A percentile compares a stretch with the other conserved stretches of the same genome.
These are phyloP conservation scores for Hycleus cichorii DNA, from an alignment of 1,140 invertebrate species.

Conservation along the genomic window DNA sequence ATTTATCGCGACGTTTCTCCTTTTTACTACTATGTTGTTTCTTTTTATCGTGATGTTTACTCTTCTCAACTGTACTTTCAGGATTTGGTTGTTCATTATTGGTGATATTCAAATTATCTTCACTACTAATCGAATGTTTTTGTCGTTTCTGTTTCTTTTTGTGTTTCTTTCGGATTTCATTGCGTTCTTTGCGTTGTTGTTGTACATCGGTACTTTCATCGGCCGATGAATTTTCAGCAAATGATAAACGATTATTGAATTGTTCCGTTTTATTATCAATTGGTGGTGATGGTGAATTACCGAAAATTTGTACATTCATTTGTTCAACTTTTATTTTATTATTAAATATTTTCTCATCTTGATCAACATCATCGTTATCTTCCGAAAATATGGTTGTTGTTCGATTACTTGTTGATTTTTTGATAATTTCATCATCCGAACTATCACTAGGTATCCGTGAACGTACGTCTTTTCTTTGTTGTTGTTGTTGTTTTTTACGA, in stretches of 20 bases:
- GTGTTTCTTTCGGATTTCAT: constrained; percentile 63
- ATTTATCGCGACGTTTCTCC: constrained; percentile 63
- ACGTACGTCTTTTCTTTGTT: constrained; percentile 36
- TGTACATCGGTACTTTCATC: constrained; percentile 41
- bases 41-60: constrained; percentile 50
- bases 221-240: constrained; percentile 48
- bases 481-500: constrained; percentile 39
- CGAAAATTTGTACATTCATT: constrained; percentile 24
- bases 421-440: constrained; percentile 49
- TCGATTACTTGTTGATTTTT: constrained; percentile 8
- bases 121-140: constrained; percentile 56
- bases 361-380: constrained; percentile 37
- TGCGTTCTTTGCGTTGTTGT: constrained; percentile 30
- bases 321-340: constrained; percentile 24
- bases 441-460: constrained; percentile 54
- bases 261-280: constrained; percentile 31
- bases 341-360: constrained; percentile 18
- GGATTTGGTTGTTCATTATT: constrained; percentile 25
- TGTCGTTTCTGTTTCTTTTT: constrained; percentile 76
- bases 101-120: constrained; percentile 46
- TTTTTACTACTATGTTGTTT: constrained; percentile 60
- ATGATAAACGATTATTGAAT: constrained; percentile 28
- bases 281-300: constrained; percentile 20
- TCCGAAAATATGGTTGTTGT: constrained; percentile 39
- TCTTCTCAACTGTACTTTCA: constrained; percentile 36